These are phyloP conservation scores for Petrocephalus zakoni DNA, from an alignment of 2,113 vertebrate species.

Conservation along the genomic window DNA sequence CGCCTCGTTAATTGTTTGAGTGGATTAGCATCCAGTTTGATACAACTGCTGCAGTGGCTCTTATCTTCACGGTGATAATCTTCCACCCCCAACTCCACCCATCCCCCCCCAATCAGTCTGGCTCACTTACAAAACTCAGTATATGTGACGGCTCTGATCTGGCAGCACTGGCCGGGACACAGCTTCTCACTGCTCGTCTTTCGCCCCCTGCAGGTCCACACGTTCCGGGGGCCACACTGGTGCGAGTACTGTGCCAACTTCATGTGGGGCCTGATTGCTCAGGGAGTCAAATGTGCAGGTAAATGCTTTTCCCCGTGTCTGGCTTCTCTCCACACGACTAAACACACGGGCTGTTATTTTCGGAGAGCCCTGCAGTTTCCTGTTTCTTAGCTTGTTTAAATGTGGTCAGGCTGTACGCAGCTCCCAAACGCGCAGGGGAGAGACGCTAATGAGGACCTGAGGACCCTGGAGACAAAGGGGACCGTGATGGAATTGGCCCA, in stretches of 20 bases:
- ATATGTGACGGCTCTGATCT: not conserved
- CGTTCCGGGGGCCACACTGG: conserved; percentile 78
- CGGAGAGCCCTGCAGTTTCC: not conserved
- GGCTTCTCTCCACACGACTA: not conserved
- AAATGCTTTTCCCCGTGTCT: conserved; percentile 30
- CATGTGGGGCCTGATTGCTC: conserved; percentile 83
- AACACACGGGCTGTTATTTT: not conserved
- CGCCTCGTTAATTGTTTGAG: conserved; percentile 38
- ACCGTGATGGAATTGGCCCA: not conserved
- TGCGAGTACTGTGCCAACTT: conserved; percentile 82
- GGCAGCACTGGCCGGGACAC: not conserved
- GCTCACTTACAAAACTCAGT: conserved; percentile 26
- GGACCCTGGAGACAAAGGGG: not conserved
- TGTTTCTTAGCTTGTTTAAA: not conserved
- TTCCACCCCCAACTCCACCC: not conserved
- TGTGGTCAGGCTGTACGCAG: not conserved
- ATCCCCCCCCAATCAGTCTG: not conserved
- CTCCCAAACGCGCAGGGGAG: not conserved
- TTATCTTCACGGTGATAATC: conserved; percentile 33
- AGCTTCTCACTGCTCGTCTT: conserved; percentile 14
- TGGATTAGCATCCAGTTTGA: conserved; percentile 21
- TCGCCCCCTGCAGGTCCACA: conserved; percentile 68
- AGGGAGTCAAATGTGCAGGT: conserved; percentile 84
- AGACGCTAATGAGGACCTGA: not conserved
- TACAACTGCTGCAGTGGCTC: conserved; percentile 29